Base-by-base conservation (phyloP, 1,140 invertebrate genomes). In the Nilaparvata lugens region DNA sequence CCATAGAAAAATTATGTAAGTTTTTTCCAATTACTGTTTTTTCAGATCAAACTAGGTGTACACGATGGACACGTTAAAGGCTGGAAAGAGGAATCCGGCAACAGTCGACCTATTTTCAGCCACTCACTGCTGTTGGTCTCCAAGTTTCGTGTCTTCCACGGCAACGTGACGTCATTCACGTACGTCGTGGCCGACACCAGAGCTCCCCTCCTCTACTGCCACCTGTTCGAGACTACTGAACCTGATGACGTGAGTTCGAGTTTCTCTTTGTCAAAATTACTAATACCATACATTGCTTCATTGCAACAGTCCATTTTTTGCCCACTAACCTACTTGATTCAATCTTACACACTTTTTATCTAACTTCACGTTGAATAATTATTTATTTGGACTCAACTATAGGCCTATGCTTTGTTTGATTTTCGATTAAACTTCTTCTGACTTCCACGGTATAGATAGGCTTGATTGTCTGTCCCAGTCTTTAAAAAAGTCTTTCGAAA, bases 131-230 rank as follows among this genome's bases (percentile, higher is more conserved):
- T 76, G 19, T 77, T 81, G 65, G 81, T 85, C 64, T 73, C 82
- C 4, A 66, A 73, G 60, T 79, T 79, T 28, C 78, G 78, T 14
- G 78, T 81, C 67, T 77, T 79, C 0, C 78, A 79, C 21, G 70
- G 74, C 7, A 74, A 76, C 65, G 74, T 76, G 2, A 72, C 75
- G 16, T 78, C 79, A 64, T 75, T 83, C 62, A 77, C 85, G 60
- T 86, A 85, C 70, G 75, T 84, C 62, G 67, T 85, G 16, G 76
- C 79, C 38, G 82, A 85, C 71, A 77, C 81, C 62, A 75, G 75
- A 63, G 82, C 85, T 64, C 76, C 76, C 40, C 71, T 85, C 6
- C 74, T 86, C 11, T 80, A 82, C 65, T 84, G 83, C 66, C 82
- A 82, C 71, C 74, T 86, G 14, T 86, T 81, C 64, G 76, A 79